Conservation (phyloP, 2,113 vertebrate species). For the Dunckerocampus dactyliophorus region DNA sequence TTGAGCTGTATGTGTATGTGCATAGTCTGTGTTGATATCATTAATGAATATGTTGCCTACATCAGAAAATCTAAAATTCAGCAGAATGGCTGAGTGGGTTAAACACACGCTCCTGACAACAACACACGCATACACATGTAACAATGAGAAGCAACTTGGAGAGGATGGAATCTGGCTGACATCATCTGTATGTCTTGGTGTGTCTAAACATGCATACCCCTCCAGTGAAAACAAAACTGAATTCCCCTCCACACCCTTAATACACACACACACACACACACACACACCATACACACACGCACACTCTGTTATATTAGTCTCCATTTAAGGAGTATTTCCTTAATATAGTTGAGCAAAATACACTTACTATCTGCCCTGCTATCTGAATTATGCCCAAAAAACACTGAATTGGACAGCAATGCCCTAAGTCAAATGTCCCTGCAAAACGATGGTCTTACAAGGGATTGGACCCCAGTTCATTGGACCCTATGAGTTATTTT, state of each 20-base stretch:
- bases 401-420: neutral
- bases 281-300: neutral
- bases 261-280: neutral
- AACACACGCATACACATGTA: neutral
- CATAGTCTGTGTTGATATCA: too few species aligned
- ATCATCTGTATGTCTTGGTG: conserved; percentile 22
- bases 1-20: neutral
- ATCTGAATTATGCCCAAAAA: neutral
- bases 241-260: conserved; percentile 11
- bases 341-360: neutral
- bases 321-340: too few species aligned
- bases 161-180: conserved; percentile 31
- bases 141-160: neutral
- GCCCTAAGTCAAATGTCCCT: too few species aligned
- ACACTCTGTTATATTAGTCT: neutral
- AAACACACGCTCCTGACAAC: too few species aligned
- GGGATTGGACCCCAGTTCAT: too few species aligned
- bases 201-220: conserved; percentile 15
- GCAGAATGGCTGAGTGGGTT: too few species aligned
- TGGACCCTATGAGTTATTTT: too few species aligned
- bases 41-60: too few species aligned
- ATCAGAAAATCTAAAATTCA: too few species aligned
- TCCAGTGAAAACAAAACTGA: conserved; percentile 18
- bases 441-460: too few species aligned
- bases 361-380: neutral